These are phyloP conservation scores for Trichacis sp. DNA, from an alignment of 2,888 invertebrate species.

Conservation along the genomic window DNA sequence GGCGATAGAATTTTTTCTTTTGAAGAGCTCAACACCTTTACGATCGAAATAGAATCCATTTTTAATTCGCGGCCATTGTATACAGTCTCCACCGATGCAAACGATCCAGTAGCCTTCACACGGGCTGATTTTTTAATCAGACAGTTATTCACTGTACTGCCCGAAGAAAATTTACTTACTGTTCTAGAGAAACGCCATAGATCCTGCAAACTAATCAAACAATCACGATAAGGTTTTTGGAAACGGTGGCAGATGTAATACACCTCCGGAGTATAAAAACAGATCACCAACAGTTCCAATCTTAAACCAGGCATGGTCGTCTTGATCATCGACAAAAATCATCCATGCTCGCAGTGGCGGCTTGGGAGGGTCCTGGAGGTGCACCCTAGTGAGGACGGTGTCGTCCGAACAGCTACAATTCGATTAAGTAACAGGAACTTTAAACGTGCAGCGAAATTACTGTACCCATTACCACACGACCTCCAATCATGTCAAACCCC, in stretches of 20 bases:
- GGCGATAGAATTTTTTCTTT: neutral
- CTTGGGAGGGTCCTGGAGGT: too few relatives aligned
- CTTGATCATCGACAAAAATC: too few relatives aligned
- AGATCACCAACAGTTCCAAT: neutral
- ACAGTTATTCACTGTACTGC: constrained; percentile 25
- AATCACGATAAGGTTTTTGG: too few relatives aligned
- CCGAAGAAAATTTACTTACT: too few relatives aligned
- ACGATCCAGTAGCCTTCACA: constrained; percentile 36
- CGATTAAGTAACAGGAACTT: too few relatives aligned
- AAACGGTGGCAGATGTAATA: constrained; percentile 1
- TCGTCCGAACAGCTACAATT: too few relatives aligned
- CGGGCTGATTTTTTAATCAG: constrained; percentile 48
- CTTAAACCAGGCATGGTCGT: neutral
- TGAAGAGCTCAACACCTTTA: constrained; percentile 6
- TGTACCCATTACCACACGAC: too few relatives aligned
- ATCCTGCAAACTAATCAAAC: neutral
- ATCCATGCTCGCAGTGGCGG: too few relatives aligned
- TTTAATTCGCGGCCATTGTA: constrained; percentile 42
- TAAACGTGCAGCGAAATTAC: too few relatives aligned
- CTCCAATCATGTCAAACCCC: too few relatives aligned
- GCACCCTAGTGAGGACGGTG: too few relatives aligned
- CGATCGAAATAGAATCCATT: constrained; percentile 35
- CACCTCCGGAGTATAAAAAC: neutral
- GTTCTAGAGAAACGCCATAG: neutral
- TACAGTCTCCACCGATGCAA: constrained; percentile 37